Evolutionary conservation across 2,797 vertebrate species (phyloP).

Genomic region (Mastacembelus armatus): DNA sequence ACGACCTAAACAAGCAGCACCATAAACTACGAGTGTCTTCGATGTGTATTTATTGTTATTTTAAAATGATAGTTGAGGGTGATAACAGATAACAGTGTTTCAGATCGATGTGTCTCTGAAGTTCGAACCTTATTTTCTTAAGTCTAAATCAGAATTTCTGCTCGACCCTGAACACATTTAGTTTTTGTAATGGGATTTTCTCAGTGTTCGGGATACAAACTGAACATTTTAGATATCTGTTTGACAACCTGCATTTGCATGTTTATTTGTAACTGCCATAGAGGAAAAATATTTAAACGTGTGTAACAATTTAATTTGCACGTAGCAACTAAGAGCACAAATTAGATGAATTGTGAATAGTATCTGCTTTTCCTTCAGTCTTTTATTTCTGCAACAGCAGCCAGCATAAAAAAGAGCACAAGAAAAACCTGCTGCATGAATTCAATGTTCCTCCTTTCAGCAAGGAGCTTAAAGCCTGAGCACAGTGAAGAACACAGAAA

Average conservation of each 20-base stretch:
- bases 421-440: conserved; percentile 52
- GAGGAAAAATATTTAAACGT: conserved; percentile 28
- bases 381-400: conserved; percentile 54
- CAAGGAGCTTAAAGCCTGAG: conserved; percentile 59
- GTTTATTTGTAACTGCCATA: conserved; percentile 17
- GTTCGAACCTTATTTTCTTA: too few relatives aligned
- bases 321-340: conserved; percentile 53
- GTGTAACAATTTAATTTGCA: conserved; percentile 33
- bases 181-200: conserved; percentile 28
- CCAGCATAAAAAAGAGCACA: conserved; percentile 9
- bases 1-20: too few relatives aligned
- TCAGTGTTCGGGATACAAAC: conserved; percentile 66
- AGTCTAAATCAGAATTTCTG: too few relatives aligned
- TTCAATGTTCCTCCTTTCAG: conserved; percentile 64
- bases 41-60: too few relatives aligned
- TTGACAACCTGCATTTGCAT: conserved; percentile 19
- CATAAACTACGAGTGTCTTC: too few relatives aligned
- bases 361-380: conserved; percentile 38
- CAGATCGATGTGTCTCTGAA: too few relatives aligned
- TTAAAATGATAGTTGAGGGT: too few relatives aligned
- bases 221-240: conserved; percentile 28
- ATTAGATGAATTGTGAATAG: conserved; percentile 46
- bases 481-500: conserved; percentile 59
- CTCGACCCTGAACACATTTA: too few relatives aligned
- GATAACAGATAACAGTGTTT: too few relatives aligned